These are phyloP conservation scores for Rutilus rutilus DNA, from an alignment of 2,113 vertebrate species.

Conservation along the genomic window DNA sequence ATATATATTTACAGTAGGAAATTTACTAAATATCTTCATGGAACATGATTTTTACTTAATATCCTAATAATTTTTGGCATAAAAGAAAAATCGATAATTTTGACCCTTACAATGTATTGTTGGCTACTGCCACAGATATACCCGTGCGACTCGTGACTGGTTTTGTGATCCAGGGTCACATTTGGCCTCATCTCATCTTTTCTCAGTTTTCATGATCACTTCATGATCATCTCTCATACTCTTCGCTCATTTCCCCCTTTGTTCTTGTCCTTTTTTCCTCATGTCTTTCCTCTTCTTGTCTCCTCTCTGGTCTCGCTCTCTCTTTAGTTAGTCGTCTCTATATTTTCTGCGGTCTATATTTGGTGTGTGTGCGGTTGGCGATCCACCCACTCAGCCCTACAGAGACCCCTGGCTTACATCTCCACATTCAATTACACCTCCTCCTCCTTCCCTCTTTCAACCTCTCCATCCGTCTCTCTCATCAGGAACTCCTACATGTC, in stretches of 20 bases:
- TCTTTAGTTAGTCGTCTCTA: neutral
- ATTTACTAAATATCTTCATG: too few species aligned
- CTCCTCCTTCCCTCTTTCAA: neutral
- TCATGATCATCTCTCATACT: neutral
- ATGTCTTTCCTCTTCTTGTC: neutral
- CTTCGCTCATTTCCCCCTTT: constrained; percentile 28
- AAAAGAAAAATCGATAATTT: too few species aligned
- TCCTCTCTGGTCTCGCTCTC: too few species aligned
- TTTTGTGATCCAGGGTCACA: too few species aligned
- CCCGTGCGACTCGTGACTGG: too few species aligned
- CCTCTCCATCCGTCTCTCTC: constrained; percentile 5
- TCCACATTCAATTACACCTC: constrained; percentile 51
- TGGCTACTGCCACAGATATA: too few species aligned
- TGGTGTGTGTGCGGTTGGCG: constrained; percentile 36
- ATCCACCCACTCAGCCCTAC: constrained; percentile 42
- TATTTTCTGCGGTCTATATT: neutral
- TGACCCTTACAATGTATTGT: too few species aligned
- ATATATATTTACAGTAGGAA: too few species aligned
- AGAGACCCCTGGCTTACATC: constrained; percentile 44
- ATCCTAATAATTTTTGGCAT: too few species aligned
- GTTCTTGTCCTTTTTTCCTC: neutral
- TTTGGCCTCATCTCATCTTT: neutral
- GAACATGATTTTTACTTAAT: too few species aligned
- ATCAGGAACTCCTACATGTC: constrained; percentile 42
- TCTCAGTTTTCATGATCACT: neutral